Conservation (phyloP, 2,113 vertebrate species). For the Salvelinus sp. region DNA sequence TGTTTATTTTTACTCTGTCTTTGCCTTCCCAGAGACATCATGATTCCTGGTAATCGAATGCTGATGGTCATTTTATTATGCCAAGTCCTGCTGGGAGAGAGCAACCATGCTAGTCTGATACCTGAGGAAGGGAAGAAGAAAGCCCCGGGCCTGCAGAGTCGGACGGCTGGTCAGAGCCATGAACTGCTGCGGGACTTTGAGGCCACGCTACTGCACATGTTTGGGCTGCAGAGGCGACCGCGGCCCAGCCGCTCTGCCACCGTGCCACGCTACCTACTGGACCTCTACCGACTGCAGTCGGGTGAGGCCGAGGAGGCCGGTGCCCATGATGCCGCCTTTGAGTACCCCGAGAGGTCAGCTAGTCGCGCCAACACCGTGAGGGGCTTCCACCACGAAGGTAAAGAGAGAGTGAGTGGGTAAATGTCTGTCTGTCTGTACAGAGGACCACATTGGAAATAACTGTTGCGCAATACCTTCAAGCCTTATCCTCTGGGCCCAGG, state of each 20-base stretch:
- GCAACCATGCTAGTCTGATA: conserved; percentile 97
- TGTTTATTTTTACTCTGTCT: conserved; percentile 49
- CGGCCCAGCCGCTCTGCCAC: conserved; percentile 87
- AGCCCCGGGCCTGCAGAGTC: conserved; percentile 87
- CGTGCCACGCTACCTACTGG: conserved; percentile 93
- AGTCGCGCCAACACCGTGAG: conserved; percentile 98
- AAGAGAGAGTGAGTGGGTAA: conserved; percentile 1
- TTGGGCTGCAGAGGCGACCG: conserved; percentile 92
- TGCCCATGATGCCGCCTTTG: conserved; percentile 77
- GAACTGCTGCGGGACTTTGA: conserved; percentile 98
- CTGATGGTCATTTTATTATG: conserved; percentile 99
- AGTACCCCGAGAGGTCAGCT: conserved; percentile 92
- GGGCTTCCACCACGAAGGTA: conserved; percentile 98
- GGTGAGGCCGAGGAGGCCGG: conserved; percentile 89
- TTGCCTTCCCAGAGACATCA: conserved; percentile 90
- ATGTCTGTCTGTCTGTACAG: background rate
- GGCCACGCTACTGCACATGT: conserved; percentile 98
- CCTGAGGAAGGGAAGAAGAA: conserved; percentile 97
- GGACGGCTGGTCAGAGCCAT: conserved; percentile 89
- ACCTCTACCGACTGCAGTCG: conserved; percentile 96
- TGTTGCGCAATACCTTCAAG: too few species aligned
- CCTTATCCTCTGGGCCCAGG: too few species aligned
- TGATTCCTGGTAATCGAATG: conserved; percentile 99
- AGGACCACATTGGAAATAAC: background rate
- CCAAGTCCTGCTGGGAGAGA: conserved; percentile 98